These are phyloP conservation scores for Chionomys nivalis DNA, from an alignment of 2,113 vertebrate genomes.

Conservation along the genomic window DNA sequence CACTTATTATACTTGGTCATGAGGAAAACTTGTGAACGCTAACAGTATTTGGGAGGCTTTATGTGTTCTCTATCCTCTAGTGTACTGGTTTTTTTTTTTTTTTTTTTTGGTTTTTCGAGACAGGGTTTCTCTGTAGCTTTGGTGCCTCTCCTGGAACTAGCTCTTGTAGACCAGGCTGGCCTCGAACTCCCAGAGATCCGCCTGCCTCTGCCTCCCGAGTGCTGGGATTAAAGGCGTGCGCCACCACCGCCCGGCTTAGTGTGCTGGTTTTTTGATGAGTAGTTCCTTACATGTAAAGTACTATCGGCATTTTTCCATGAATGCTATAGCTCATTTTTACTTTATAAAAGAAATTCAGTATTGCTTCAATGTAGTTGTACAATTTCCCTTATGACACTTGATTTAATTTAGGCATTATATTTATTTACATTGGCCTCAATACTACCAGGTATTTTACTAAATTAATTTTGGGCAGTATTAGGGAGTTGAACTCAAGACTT, in stretches of 20 bases:
- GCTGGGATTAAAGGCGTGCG: too few relatives aligned
- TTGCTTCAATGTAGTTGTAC: not conserved
- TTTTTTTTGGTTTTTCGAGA: too few relatives aligned
- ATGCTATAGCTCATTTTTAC: slow-evolving; percentile 15
- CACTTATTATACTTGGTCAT: not conserved
- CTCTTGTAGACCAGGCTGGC: too few relatives aligned
- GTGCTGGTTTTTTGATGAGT: not conserved
- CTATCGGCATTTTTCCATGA: not conserved
- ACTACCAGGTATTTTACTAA: not conserved
- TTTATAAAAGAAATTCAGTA: not conserved
- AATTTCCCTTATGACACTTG: not conserved
- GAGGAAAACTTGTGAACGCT: slow-evolving; percentile 6
- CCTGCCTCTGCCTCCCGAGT: too few relatives aligned
- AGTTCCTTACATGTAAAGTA: not conserved
- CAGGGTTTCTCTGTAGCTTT: too few relatives aligned
- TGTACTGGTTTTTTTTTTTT: not conserved
- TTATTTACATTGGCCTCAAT: not conserved
- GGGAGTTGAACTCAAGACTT: not conserved
- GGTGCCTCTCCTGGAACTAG: too few relatives aligned
- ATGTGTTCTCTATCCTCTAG: not conserved
- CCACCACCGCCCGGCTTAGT: too few relatives aligned
- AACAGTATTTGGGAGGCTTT: not conserved
- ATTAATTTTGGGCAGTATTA: not conserved
- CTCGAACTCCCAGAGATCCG: too few relatives aligned
- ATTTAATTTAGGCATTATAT: not conserved